These are phyloP conservation scores for Meandrusa payeni DNA, from an alignment of 2,888 invertebrate species.

Conservation along the genomic window DNA sequence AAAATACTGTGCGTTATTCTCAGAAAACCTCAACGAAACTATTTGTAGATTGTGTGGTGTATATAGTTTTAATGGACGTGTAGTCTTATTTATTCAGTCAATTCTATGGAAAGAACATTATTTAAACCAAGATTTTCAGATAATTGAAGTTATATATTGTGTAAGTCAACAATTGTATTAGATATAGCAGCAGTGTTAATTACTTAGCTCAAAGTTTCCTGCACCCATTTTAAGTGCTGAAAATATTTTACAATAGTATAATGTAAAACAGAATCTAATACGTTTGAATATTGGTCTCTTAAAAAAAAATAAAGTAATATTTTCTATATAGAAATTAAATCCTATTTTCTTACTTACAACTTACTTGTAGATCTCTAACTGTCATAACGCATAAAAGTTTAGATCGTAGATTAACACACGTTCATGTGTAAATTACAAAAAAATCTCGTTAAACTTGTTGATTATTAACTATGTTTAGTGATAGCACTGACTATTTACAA, in stretches of 20 bases:
- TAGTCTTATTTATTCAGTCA: constrained; percentile 45
- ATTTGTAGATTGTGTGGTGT: constrained; percentile 44
- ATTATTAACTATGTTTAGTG: constrained; percentile 27
- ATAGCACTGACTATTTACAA: constrained; percentile 32
- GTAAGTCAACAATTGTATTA: constrained; percentile 54
- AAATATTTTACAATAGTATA: constrained; percentile 42
- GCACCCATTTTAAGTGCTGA: constrained; percentile 16
- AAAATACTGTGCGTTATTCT: constrained; percentile 44
- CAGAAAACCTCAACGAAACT: constrained; percentile 56
- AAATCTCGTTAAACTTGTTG: constrained; percentile 24
- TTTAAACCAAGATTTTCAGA: constrained; percentile 58
- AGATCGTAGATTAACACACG: constrained; percentile 48
- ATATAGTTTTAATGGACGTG: constrained; percentile 39
- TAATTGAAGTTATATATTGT: constrained; percentile 61
- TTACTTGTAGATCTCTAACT: constrained; percentile 66
- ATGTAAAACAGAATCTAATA: constrained; percentile 59
- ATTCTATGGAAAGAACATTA: constrained; percentile 48
- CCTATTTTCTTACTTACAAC: constrained; percentile 74
- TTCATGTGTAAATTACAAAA: constrained; percentile 37
- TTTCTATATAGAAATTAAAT: constrained; percentile 72
- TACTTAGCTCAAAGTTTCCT: constrained; percentile 35
- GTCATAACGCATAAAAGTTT: constrained; percentile 67
- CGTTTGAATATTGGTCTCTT: constrained; percentile 61
- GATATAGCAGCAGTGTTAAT: constrained; percentile 46
- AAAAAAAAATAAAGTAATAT: constrained; percentile 63